A percentile compares a stretch with the other conserved stretches of the same genome.
phyloP scores from a whole-genome alignment of 2,888 invertebrate species.

The Cataglyphis albicans region DNA sequence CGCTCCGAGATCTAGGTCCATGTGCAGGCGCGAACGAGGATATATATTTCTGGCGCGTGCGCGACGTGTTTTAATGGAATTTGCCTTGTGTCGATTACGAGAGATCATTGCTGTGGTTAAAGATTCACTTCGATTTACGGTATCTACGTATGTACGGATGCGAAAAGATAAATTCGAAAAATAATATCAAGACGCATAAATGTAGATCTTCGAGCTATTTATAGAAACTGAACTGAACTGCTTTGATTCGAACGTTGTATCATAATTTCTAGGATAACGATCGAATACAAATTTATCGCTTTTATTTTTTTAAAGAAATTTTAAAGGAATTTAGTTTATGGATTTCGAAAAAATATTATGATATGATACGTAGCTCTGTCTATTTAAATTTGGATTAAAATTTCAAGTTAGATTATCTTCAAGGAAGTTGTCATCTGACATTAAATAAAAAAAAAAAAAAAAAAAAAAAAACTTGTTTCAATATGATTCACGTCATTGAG shows the following conservation, averaged over 20 bases:
- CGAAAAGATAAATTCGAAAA: not conserved
- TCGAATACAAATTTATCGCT: not conserved
- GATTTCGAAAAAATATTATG: not conserved
- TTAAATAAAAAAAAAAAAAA: not conserved
- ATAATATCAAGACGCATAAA: not conserved
- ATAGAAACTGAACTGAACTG: not conserved
- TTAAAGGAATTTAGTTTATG: not conserved
- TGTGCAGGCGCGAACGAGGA: constrained; percentile 63
- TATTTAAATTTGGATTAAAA: not conserved
- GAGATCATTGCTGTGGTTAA: constrained; percentile 16
- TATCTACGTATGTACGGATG: not conserved
- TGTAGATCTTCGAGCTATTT: not conserved
- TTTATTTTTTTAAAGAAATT: not conserved
- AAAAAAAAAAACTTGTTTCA: not conserved
- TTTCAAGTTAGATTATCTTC: not conserved
- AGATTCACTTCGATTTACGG: not conserved
- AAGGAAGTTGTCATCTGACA: not conserved
- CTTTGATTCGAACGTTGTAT: not conserved
- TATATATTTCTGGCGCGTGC: constrained; percentile 41
- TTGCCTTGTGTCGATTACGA: not conserved
- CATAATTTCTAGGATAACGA: not conserved
- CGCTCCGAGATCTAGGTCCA: constrained; percentile 77
- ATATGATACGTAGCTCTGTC: too few relatives aligned
- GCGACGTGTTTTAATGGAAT: constrained; percentile 16
- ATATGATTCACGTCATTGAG: not conserved